These are phyloP conservation scores for Isaurus tuberculatus DNA, from an alignment of 92 coral and sea anemone genomes.

Conservation along the genomic window DNA sequence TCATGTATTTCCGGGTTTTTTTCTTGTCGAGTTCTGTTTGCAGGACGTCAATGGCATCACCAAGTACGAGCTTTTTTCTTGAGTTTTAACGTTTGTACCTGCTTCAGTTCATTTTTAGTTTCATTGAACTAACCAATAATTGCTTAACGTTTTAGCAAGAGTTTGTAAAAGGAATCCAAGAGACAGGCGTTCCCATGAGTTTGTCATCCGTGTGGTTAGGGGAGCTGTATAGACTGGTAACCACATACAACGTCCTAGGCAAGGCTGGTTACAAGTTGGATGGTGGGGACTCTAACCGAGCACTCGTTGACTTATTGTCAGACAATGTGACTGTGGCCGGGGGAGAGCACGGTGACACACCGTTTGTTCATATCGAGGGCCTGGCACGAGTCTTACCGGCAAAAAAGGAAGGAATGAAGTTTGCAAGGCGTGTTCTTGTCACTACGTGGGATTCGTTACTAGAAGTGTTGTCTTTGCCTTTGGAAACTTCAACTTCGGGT, in stretches of 20 bases:
- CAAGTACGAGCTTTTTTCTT: too few relatives aligned
- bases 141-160: slow-evolving; percentile 72
- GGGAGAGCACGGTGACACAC: slow-evolving; percentile 29
- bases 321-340: slow-evolving; percentile 30
- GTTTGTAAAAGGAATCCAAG: slow-evolving; percentile 80
- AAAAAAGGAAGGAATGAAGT: slow-evolving; percentile 94
- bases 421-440: slow-evolving; percentile 89
- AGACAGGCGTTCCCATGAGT: slow-evolving; percentile 92
- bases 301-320: slow-evolving; percentile 32
- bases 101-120: too few relatives aligned
- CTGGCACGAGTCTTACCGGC: slow-evolving; percentile 82
- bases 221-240: slow-evolving; percentile 94
- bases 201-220: slow-evolving; percentile 99
- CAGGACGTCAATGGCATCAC: too few relatives aligned
- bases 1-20: too few relatives aligned
- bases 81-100: too few relatives aligned
- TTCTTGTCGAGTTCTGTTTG: too few relatives aligned
- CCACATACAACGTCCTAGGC: slow-evolving; percentile 95
- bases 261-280: slow-evolving; percentile 93
- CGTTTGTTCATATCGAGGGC: slow-evolving; percentile 76
- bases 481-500: slow-evolving; percentile 91
- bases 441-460: slow-evolving; percentile 97
- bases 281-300: slow-evolving; percentile 52
- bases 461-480: slow-evolving; percentile 90
- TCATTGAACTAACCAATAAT: neutral